phyloP scores from a whole-genome alignment of 2,888 invertebrate genomes.

The Dryocosmus kuriphilus region DNA sequence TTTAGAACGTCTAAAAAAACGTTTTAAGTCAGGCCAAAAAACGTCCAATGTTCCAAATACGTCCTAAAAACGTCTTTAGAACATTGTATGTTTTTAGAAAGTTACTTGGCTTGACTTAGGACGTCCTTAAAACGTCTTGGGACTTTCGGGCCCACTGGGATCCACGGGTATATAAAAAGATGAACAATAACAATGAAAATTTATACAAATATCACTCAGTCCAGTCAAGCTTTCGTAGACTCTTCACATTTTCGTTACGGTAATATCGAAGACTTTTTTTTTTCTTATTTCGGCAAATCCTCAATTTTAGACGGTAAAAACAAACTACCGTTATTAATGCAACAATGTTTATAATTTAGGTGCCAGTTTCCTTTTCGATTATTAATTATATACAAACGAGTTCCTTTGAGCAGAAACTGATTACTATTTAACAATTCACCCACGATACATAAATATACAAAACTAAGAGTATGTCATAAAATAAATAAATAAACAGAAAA shows the following conservation, averaged over 20 bases:
- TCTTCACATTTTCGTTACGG: neutral
- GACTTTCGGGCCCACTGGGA: too few species aligned
- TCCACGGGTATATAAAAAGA: slow-evolving; percentile 26
- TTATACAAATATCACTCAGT: slow-evolving; percentile 36
- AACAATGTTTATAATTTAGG: slow-evolving; percentile 18
- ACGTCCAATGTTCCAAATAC: too few species aligned
- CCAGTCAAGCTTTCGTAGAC: neutral
- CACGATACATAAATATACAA: slow-evolving; percentile 59
- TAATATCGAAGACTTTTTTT: neutral
- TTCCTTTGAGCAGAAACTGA: slow-evolving; percentile 9
- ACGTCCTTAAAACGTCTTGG: too few species aligned
- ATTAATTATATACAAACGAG: slow-evolving; percentile 36
- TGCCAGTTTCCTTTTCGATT: slow-evolving; percentile 8
- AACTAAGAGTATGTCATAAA: slow-evolving; percentile 50
- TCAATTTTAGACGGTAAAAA: neutral
- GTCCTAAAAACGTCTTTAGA: too few species aligned
- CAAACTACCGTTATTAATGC: slow-evolving; percentile 15
- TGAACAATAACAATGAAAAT: slow-evolving; percentile 19
- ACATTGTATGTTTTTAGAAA: too few species aligned
- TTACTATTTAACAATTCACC: slow-evolving; percentile 51
- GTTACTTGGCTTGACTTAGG: too few species aligned
- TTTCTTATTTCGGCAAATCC: neutral
- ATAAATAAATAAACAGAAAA: slow-evolving; percentile 39
- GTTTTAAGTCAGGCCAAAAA: too few species aligned
- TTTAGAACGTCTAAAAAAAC: too few species aligned